phyloP scores from a whole-genome alignment of 2,113 vertebrate genomes.

The Platichthys flesus region DNA sequence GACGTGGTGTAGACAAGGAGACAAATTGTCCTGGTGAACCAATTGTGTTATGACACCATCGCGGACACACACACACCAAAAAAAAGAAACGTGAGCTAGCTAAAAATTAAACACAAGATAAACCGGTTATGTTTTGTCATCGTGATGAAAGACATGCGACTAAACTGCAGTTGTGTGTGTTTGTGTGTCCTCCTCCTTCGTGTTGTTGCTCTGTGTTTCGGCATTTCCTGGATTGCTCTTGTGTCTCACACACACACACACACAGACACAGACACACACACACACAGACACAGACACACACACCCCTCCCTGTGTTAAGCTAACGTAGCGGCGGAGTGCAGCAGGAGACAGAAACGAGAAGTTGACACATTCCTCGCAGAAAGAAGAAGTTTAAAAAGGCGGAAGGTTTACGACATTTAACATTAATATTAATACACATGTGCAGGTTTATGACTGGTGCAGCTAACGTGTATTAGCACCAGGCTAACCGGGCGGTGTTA shows the following conservation, averaged over 20 bases:
- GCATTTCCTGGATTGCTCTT: constrained; percentile 73
- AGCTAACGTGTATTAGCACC: neutral
- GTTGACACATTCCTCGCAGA: constrained; percentile 3
- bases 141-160: too few relatives aligned
- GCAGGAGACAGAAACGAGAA: constrained; percentile 13
- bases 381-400: neutral
- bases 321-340: constrained; percentile 43
- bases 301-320: constrained; percentile 46
- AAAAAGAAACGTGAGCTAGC: too few relatives aligned
- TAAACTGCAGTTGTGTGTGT: neutral
- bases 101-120: too few relatives aligned
- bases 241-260: neutral
- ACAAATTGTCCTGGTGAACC: too few relatives aligned
- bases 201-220: constrained; percentile 28
- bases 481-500: constrained; percentile 43
- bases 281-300: neutral
- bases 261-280: constrained; percentile 16
- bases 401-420: neutral
- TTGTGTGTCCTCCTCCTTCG: neutral
- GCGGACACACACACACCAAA: too few relatives aligned
- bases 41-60: too few relatives aligned
- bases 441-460: neutral
- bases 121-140: too few relatives aligned
- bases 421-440: neutral
- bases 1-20: too few relatives aligned